Evolutionary conservation across 2,797 vertebrate genomes (phyloP), one percentile per base, ranked within the genome.

Genomic region (Alfaro cultratus): DNA sequence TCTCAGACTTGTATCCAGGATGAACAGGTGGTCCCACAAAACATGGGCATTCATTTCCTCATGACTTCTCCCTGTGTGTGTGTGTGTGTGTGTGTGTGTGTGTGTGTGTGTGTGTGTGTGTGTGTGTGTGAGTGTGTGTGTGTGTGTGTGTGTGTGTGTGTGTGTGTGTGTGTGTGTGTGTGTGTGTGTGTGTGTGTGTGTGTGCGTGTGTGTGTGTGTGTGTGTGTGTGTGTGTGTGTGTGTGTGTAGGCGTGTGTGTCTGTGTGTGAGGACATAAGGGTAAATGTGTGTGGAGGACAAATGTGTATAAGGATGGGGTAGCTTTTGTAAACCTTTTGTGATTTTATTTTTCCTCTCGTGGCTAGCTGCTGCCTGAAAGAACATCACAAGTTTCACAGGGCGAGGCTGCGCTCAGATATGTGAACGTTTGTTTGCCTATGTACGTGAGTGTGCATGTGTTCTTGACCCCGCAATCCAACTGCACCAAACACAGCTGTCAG

Each of bases 11-110:
- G 91, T 90, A 91, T 94, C 94, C 94, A 94, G 93, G 92, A 94
- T 93, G 94, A 95, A 95, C 94, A 95, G 94, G 94, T 95, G 94
- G 94, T 94, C 92, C 87, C 89, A 94, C 93, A 93, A 95, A 95
- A 95, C 94, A 95, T 93, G 92, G 93, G 91, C 94, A 94, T 95
- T 92, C 90, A 94, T 95, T 95, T 95, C 93, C 91, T 93, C 88
- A 84, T 94, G 93, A 94, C 92, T 95, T 94, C 93, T 94, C 91
- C 88, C 86, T 45, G 45, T 45, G 12, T 45, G 12, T 45, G 43
- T 45, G 12, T 12, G 43, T 2, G 80, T 53, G 76, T 26, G 62
- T 64, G 62, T 68, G 75, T 76, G 78, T 78, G 87, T 76, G 62
- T 67, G 80, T 76, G 68, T 62, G 67, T 67, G 16, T 62, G 67